Base-by-base conservation (phyloP, 2,113 vertebrate species). In the Micromys minutus region DNA sequence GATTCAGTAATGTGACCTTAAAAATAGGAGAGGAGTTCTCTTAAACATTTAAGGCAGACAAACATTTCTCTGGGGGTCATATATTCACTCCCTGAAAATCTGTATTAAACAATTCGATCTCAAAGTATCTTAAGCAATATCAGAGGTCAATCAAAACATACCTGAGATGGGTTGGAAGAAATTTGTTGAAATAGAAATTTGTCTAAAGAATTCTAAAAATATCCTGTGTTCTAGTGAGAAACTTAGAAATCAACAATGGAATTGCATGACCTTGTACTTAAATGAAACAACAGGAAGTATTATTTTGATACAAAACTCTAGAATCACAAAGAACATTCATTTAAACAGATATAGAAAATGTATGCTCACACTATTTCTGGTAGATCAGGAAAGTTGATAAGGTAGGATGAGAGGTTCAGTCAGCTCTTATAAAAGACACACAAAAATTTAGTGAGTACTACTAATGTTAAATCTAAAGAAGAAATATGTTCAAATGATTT, bases 271-370 rank as follows among this genome's bases (percentile, higher is more conserved):
- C 12, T 55, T 47, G 11, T 36, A 55, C 19, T 31, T 59, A 71
- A 88, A 90, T 52, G 2, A 9, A n/a, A 74, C 6, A 90, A 7
- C 17, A 29, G 45, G 52, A 93, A n/a, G 47, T 4, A 65, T 19
- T 29, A 22, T 96, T 75, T 42, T 42, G 31, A 52, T n/a, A 50
- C 8, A 72, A 85, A 86, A 0, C 84, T 91, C 4, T 31, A 52
- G 9, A 88, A 85, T 17, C 16, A 93, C 67, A 67, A 42, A 22
- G n/a, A 61, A n/a, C 6, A 87, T 12, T 61, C 17, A 36, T n/a
- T n/a, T n/a, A 59, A 16, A 69, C 15, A 9, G 0, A 4, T 19
- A 61, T 42, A 0, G 2, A 45, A 45, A 5, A 50, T 19, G 21
- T 3, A 65, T 4, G 36, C 3, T 29, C 52, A 2, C 1, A 36